Evolutionary conservation across 1,140 invertebrate genomes (phyloP).

Genomic region (Drepana arcuata): DNA sequence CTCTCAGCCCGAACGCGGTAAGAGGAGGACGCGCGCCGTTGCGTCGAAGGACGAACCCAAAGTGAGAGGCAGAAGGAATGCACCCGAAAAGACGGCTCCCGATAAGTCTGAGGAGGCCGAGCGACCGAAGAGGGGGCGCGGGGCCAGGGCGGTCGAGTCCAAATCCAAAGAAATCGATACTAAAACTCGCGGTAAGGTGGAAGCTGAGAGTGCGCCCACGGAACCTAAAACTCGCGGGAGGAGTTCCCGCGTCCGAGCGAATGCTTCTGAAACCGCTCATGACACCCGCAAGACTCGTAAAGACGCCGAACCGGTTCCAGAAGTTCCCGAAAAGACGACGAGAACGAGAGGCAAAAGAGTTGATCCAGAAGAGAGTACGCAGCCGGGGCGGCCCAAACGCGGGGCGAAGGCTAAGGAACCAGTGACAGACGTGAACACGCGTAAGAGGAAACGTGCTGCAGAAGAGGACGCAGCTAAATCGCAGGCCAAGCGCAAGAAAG

Average conservation of each 20-base stretch:
- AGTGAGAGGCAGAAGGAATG: too few species aligned
- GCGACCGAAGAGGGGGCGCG: conserved; percentile 1
- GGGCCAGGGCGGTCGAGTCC: not conserved
- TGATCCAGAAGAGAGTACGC: conserved; percentile 1
- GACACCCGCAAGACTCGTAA: conserved; percentile 1
- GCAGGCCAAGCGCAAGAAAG: too few species aligned
- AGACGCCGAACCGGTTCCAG: conserved; percentile 1
- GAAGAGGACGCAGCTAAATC: too few species aligned
- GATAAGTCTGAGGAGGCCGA: not conserved
- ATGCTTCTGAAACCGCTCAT: too few species aligned
- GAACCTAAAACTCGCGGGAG: too few species aligned
- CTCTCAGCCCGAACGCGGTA: too few species aligned
- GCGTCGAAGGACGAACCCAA: too few species aligned
- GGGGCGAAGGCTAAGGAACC: conserved; percentile 4
- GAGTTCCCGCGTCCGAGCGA: too few species aligned
- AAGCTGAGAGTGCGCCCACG: not conserved
- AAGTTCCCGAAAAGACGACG: conserved; percentile 2
- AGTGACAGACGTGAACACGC: too few species aligned
- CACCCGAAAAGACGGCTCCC: not conserved
- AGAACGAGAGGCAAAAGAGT: conserved; percentile 12
- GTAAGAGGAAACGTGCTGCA: too few species aligned
- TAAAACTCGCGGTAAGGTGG: conserved; percentile 7
- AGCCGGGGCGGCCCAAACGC: not conserved
- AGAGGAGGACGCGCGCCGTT: too few species aligned
- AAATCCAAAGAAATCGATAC: conserved; percentile 2